phyloP scores from a whole-genome alignment of 2,888 invertebrate species.

The Polia nebulosa region DNA sequence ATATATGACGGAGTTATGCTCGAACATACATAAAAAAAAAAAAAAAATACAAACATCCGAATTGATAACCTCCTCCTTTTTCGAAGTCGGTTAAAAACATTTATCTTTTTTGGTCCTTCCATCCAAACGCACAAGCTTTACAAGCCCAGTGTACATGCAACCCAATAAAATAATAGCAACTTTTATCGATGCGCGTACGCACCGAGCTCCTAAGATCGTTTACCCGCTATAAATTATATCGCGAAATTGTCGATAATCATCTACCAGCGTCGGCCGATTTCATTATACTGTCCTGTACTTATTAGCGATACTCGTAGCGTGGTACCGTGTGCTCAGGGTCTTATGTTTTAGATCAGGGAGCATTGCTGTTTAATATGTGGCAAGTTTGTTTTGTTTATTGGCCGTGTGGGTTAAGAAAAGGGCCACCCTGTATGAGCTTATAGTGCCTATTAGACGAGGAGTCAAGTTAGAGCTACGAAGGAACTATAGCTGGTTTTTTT shows the following conservation, averaged over 20 bases:
- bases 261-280: slow-evolving; percentile 76
- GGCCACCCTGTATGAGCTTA: background rate
- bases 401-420: background rate
- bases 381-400: slow-evolving; percentile 36
- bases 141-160: slow-evolving; percentile 63
- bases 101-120: background rate
- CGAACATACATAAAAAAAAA: no score
- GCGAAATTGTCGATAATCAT: slow-evolving; percentile 86
- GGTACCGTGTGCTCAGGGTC: slow-evolving; percentile 50
- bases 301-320: slow-evolving; percentile 74
- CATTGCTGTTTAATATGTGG: slow-evolving; percentile 34
- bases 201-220: slow-evolving; percentile 76
- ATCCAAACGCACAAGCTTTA: background rate
- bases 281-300: slow-evolving; percentile 80
- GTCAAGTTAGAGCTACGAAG: background rate
- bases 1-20: no score
- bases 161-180: slow-evolving; percentile 80
- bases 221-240: slow-evolving; percentile 82
- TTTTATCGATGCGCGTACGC: slow-evolving; percentile 82
- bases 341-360: slow-evolving; percentile 43
- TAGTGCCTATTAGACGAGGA: background rate
- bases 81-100: no score
- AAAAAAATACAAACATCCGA: no score
- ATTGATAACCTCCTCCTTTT: no score
- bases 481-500: no score